A percentile compares a stretch with the other conserved stretches of the same genome.
These are phyloP conservation scores for Cerastis rubricosa DNA, from an alignment of 2,888 invertebrate species.

Conservation along the genomic window DNA sequence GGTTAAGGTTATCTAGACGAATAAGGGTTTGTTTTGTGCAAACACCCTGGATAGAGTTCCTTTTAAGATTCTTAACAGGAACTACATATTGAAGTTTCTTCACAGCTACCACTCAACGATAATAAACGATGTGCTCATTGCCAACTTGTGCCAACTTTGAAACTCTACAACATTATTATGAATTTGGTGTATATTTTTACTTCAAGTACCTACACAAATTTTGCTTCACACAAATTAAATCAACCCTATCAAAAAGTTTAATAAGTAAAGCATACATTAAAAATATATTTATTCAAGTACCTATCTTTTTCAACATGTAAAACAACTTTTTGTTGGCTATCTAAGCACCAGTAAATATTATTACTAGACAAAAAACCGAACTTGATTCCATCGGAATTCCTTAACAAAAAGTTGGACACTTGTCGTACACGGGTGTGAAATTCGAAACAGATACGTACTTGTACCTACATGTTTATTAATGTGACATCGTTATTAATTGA, in stretches of 20 bases:
- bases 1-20: background rate
- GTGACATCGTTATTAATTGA: constrained; percentile 42
- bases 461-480: constrained; percentile 29
- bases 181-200: background rate
- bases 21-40: background rate
- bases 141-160: background rate
- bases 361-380: constrained; percentile 71
- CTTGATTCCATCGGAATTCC: constrained; percentile 73
- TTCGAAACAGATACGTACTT: constrained; percentile 30
- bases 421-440: constrained; percentile 56
- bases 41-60: background rate
- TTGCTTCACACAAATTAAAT: background rate
- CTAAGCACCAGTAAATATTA: constrained; percentile 47
- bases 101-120: background rate
- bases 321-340: constrained; percentile 40
- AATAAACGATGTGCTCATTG: background rate
- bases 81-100: background rate
- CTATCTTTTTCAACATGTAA: background rate
- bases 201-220: background rate
- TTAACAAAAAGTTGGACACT: constrained; percentile 75
- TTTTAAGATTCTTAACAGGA: background rate
- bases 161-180: too few species aligned
- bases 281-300: constrained; percentile 2
- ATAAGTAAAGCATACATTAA: constrained; percentile 15
- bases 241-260: background rate